A percentile compares a stretch with the other conserved stretches of the same genome.
phyloP scores from a whole-genome alignment of 2,888 invertebrate genomes.

The Hofmannophila pseudospretella region DNA sequence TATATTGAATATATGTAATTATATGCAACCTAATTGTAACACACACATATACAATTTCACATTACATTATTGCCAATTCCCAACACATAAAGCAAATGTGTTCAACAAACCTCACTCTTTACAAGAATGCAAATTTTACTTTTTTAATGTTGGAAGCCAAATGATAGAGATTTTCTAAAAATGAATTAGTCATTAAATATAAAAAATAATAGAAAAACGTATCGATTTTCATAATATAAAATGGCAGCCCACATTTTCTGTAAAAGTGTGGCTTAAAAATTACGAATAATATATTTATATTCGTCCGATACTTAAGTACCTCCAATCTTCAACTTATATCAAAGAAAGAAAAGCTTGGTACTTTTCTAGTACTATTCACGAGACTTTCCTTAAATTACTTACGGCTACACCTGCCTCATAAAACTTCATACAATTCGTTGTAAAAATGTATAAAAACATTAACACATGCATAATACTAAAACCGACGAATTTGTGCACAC shows the following conservation, averaged over 20 bases:
- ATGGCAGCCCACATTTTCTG: not conserved
- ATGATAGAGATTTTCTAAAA: constrained; percentile 13
- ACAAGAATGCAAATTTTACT: constrained; percentile 31
- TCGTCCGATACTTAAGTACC: not conserved
- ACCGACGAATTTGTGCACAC: constrained; percentile 4
- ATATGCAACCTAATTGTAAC: not conserved
- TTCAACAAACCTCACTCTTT: constrained; percentile 27
- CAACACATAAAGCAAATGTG: constrained; percentile 32
- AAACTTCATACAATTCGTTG: constrained; percentile 39
- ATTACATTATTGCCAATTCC: constrained; percentile 47
- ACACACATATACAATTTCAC: constrained; percentile 48
- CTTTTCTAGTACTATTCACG: not conserved
- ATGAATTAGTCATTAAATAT: not conserved
- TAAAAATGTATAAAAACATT: constrained; percentile 70
- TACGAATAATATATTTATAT: not conserved
- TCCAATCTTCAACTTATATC: not conserved
- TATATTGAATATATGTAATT: not conserved
- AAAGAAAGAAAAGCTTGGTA: not conserved
- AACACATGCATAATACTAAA: constrained; percentile 52
- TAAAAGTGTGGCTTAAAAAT: not conserved
- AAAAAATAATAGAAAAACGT: constrained; percentile 3
- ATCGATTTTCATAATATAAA: not conserved
- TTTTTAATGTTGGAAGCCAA: constrained; percentile 36
- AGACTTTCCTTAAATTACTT: not conserved
- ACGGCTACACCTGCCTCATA: not conserved